A percentile compares a stretch with the other conserved stretches of the same genome.
phyloP scores from a whole-genome alignment of 2,888 invertebrate genomes.

The Cactoblastis cactorum region DNA sequence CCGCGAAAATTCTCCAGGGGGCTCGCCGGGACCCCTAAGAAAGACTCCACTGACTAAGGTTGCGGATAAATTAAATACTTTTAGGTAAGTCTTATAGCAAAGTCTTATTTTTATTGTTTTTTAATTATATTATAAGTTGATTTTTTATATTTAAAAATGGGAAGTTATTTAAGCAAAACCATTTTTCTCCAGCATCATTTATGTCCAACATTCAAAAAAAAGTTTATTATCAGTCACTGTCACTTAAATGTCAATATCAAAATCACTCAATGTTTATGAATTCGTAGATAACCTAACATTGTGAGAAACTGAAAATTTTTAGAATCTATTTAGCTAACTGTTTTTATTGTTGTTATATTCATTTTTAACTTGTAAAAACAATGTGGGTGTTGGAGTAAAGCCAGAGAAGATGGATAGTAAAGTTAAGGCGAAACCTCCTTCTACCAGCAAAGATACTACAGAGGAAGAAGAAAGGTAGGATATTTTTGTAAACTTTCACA shows the following conservation, averaged over 20 bases:
- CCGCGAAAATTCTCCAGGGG: slow-evolving; percentile 77
- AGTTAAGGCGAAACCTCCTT: slow-evolving; percentile 39
- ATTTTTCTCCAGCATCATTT: too few species aligned
- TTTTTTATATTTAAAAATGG: too few species aligned
- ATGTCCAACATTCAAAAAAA: not conserved
- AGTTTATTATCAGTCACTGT: not conserved
- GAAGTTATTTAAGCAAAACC: too few species aligned
- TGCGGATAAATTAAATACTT: slow-evolving; percentile 83
- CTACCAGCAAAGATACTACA: slow-evolving; percentile 49
- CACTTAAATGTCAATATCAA: not conserved
- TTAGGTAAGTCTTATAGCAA: slow-evolving; percentile 71
- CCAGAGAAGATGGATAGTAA: slow-evolving; percentile 55
- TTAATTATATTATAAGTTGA: too few species aligned
- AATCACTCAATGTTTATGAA: not conserved
- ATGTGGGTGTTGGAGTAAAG: slow-evolving; percentile 22
- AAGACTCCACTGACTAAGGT: slow-evolving; percentile 81
- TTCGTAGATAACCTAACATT: not conserved
- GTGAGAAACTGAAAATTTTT: too few species aligned
- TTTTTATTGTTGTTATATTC: not conserved
- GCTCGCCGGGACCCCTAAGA: slow-evolving; percentile 80
- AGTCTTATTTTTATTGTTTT: too few species aligned
- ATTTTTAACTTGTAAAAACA: slow-evolving; percentile 25
- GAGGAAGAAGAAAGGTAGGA: slow-evolving; percentile 66
- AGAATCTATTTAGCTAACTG: too few species aligned
- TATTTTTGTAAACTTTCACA: too few species aligned